Base-by-base conservation (phyloP, 2,113 vertebrate genomes). In the Brienomyrus longianalis region DNA sequence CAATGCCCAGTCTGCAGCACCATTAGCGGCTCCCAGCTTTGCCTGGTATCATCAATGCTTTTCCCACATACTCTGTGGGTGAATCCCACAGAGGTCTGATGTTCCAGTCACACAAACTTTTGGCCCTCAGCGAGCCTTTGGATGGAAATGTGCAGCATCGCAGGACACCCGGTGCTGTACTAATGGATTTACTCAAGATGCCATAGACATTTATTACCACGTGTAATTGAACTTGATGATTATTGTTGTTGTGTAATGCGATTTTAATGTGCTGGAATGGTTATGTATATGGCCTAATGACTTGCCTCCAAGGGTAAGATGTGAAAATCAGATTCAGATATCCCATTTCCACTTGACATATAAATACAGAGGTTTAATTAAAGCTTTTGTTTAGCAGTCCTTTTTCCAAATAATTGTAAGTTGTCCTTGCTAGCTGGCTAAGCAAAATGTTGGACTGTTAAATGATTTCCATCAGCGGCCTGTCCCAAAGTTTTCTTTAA, bases 191-290 rank as follows among this genome's bases (percentile, higher is more conserved):
- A 95, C 94, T 94, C 92, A 94, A 95, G 95, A 95, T 96, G 93
- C 93, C 90, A 92, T 66, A 92, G 93, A 94, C 95, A 96, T 96
- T 96, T 96, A 95, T 96, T 95, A 96, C 95, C 94, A 95, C 92
- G 93, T 96, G 94, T 96, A 96, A 96, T 96, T 96, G 95, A 96
- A 96, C 95, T 95, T 95, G 95, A 96, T 96, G 95, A 96, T 96
- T 96, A 96, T 96, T 92, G 94, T 96, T 96, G 95, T 96, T 95
- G 95, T 96, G 95, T 96, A 96, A 96, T 96, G 95, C 94, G 96
- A 96, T 96, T 96, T 96, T 96, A 96, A 96, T 96, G 96, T 94
- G 94, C 94, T 93, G 94, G 93, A 89, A 96, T 96, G 94, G 95
- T 95, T 96, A 96, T 96, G 95, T 95, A 95, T 95, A 95, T 96